Conservation (phyloP, 2,888 invertebrate species). For the Ditylenchus weischeri region DNA sequence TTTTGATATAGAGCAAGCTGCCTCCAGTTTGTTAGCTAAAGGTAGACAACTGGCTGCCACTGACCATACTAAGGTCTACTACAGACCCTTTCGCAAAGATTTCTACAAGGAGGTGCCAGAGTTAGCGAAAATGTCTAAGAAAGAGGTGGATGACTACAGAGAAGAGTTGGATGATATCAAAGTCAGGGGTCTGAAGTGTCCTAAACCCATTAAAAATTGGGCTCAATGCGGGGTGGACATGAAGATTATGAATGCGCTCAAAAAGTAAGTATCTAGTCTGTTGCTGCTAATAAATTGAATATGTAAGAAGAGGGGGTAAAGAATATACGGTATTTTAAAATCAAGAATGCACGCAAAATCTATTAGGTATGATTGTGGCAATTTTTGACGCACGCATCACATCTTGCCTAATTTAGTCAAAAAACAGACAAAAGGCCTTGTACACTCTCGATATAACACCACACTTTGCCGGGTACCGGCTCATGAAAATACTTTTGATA, state of each 20-base stretch:
- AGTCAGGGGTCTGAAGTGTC: conserved; percentile 89
- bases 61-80: conserved; percentile 81
- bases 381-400: too few relatives aligned
- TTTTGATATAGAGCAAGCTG: conserved; percentile 51
- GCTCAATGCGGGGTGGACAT: conserved; percentile 96
- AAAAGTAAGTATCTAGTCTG: conserved; percentile 65
- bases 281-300: too few relatives aligned
- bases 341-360: too few relatives aligned
- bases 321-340: too few relatives aligned
- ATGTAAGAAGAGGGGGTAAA: too few relatives aligned
- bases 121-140: conserved; percentile 81
- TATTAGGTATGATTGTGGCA: too few relatives aligned
- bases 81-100: conserved; percentile 83
- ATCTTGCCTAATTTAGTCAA: too few relatives aligned
- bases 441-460: too few relatives aligned
- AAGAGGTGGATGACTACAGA: conserved; percentile 65
- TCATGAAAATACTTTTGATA: too few relatives aligned
- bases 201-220: conserved; percentile 89
- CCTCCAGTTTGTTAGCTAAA: conserved; percentile 55
- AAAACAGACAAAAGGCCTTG: too few relatives aligned
- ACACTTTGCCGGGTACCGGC: too few relatives aligned
- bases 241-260: conserved; percentile 86
- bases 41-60: conserved; percentile 71
- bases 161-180: conserved; percentile 86
- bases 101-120: conserved; percentile 95